Evolutionary conservation across 2,797 vertebrate genomes (phyloP).

Genomic region (Micropoecilia bifurca): DNA sequence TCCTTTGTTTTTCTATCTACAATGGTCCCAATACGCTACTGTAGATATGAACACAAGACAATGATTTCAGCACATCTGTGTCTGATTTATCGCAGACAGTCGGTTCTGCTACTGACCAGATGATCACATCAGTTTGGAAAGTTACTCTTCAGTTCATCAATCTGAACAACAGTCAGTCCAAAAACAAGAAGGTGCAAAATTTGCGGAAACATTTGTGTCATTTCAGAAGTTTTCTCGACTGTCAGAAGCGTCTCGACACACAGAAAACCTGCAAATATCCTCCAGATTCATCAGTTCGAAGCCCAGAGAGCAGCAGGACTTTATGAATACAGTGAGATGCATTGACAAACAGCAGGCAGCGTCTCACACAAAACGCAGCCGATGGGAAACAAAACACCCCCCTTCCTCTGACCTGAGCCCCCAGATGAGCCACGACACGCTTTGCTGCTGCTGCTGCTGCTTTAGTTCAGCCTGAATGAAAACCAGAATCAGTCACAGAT

Average conservation of each 20-base stretch:
- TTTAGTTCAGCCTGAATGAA: conserved; percentile 14
- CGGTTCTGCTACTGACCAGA: background rate
- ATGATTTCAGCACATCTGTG: background rate
- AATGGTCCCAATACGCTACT: no score
- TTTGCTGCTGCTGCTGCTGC: conserved; percentile 21
- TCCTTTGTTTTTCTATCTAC: no score
- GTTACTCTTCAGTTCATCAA: background rate
- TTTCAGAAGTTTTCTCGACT: background rate
- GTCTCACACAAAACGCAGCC: conserved; percentile 19
- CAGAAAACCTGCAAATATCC: background rate
- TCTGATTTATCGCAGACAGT: background rate
- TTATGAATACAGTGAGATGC: conserved; percentile 13
- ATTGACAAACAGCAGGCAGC: conserved; percentile 39
- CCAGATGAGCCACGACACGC: conserved; percentile 28
- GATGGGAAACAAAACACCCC: conserved; percentile 42
- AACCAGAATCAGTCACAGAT: conserved; percentile 3
- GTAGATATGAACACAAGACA: background rate
- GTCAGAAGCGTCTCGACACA: background rate
- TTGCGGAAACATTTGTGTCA: background rate
- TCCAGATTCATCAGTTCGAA: background rate
- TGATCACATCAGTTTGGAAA: background rate
- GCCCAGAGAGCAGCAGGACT: background rate
- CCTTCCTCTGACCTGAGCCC: conserved; percentile 30
- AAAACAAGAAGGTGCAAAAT: background rate
- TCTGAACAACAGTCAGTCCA: background rate